phyloP scores from a whole-genome alignment of 2,888 invertebrate species.

The Synanthedon vespiformis region DNA sequence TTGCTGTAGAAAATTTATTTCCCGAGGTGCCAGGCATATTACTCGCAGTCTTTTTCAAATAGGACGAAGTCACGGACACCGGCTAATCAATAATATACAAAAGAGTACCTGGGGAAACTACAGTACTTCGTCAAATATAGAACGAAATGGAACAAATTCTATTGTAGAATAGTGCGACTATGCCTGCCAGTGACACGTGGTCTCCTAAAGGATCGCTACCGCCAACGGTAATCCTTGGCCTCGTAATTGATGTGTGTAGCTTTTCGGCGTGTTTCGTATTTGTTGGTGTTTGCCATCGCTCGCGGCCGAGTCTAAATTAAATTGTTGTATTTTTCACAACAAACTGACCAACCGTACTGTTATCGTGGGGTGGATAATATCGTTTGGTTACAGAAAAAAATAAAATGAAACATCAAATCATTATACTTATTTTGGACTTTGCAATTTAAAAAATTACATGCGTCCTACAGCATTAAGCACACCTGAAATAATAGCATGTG shows the following conservation, averaged over 20 bases:
- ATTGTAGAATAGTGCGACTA: too few relatives aligned
- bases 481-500: too few relatives aligned
- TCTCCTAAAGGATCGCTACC: slow-evolving; percentile 27
- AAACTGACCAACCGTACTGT: slow-evolving; percentile 40
- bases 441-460: background rate
- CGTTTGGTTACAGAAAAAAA: slow-evolving; percentile 30
- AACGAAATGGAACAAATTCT: too few relatives aligned
- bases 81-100: too few relatives aligned
- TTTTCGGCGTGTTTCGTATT: slow-evolving; percentile 44
- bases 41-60: too few relatives aligned
- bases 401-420: slow-evolving; percentile 14
- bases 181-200: slow-evolving; percentile 6
- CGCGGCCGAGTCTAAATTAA: slow-evolving; percentile 63
- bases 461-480: too few relatives aligned
- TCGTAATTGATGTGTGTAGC: slow-evolving; percentile 63
- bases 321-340: slow-evolving; percentile 63
- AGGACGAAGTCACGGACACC: too few relatives aligned
- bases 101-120: too few relatives aligned
- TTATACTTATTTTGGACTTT: slow-evolving; percentile 6
- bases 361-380: slow-evolving; percentile 47
- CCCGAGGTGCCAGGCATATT: too few relatives aligned
- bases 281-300: slow-evolving; percentile 42
- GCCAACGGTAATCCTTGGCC: slow-evolving; percentile 21
- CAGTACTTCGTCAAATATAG: too few relatives aligned
- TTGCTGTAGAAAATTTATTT: too few relatives aligned